Evolutionary conservation across 2,797 vertebrate genomes (phyloP).

Genomic region (Sebastes flavidus): DNA sequence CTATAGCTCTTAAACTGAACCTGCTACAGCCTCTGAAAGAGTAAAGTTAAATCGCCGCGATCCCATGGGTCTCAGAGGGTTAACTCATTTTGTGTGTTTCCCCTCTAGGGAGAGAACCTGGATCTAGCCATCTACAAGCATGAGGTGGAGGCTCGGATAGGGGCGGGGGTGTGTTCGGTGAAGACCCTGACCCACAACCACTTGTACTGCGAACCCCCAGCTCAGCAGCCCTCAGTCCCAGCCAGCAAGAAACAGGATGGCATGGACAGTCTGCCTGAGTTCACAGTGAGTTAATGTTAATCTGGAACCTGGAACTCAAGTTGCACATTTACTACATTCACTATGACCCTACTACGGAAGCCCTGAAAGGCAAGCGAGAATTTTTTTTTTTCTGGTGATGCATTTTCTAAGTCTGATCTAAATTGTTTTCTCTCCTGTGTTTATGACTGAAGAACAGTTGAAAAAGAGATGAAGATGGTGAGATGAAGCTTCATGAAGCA

Average conservation of each 20-base stretch:
- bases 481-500: too few relatives aligned
- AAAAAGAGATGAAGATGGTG: too few relatives aligned
- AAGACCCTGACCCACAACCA: constrained; percentile 94
- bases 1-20: too few relatives aligned
- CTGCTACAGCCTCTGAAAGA: too few relatives aligned
- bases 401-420: too few relatives aligned
- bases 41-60: too few relatives aligned
- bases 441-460: too few relatives aligned
- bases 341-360: neutral
- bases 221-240: constrained; percentile 85
- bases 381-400: too few relatives aligned
- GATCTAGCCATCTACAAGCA: constrained; percentile 94
- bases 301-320: too few relatives aligned
- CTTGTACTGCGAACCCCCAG: constrained; percentile 93
- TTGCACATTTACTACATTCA: neutral
- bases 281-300: constrained; percentile 84
- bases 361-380: too few relatives aligned
- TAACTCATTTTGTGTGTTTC: neutral
- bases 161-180: constrained; percentile 89
- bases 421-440: too few relatives aligned
- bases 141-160: constrained; percentile 94
- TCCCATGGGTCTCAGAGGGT: neutral
- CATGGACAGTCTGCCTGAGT: constrained; percentile 88
- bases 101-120: constrained; percentile 90
- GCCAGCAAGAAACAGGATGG: constrained; percentile 83